Evolutionary conservation across 1,140 invertebrate species (phyloP), one percentile per base, ranked within the genome.

Genomic region (Caligus rogercresseyi): DNA sequence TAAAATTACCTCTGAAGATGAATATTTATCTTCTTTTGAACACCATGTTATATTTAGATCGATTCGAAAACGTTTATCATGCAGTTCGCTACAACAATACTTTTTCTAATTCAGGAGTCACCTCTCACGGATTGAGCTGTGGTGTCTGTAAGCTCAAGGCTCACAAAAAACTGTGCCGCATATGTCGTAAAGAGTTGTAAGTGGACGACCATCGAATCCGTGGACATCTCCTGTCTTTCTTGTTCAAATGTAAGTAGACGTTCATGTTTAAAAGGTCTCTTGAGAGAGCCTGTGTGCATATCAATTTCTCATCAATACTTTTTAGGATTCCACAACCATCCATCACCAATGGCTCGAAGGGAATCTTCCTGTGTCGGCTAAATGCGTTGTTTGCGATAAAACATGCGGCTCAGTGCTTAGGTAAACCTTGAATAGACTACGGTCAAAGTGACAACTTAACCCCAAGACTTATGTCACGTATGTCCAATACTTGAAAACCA

Each of bases 311-410:
- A n/a, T n/a, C n/a, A 43, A 11, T 43, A 11, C 7, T 43, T 43
- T 11, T 11, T 43, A 43, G 31, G 31, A 43, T n/a, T 43, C 31
- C n/a, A n/a, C 31, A 7, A 43, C 62, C 13, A 92, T 95, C 87
- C 89, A 90, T 18, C 92, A 97, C 76, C 93, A 97, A 70, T 97
- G 93, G 93, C 81, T 96, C 77, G 91, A 96, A 75, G 93, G 93
- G 25, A 97, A 97, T 75, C 75, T 96, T 59, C 89, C 91, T 11
- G 90, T 95, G 20, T 88, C 89, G 61, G 85, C 90, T 61, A 89
- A 92, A 73, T 97, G 93, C 75, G 77, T 80, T 59, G 79, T 90
- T n/a, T 97, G 92, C 77, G 90, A 95, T 70, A 92, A 91, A 75
- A 94, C 87, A 2, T 96, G 92, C 77, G 92, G 92, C 54, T 95